Evolutionary conservation across 2,888 invertebrate species (phyloP).

Genomic region (Aporophyla lueneburgensis): DNA sequence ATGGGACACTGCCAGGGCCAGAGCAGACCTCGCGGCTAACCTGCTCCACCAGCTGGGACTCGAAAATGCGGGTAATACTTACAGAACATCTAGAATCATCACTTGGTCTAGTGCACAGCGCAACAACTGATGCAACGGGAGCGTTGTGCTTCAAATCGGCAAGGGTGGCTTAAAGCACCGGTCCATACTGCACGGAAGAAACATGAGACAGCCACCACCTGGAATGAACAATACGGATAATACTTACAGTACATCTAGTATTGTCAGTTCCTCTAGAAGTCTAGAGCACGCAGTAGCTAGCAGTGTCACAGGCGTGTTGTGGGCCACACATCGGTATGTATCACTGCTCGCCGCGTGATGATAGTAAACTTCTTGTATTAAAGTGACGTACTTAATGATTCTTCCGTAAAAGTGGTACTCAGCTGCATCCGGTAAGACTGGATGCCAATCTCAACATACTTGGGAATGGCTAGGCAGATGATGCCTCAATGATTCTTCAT

Average conservation of each 20-base stretch:
- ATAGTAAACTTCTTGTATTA: slow-evolving; percentile 73
- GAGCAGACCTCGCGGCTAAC: slow-evolving; percentile 95
- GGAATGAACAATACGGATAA: slow-evolving; percentile 91
- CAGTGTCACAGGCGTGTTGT: slow-evolving; percentile 91
- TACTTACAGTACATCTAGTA: slow-evolving; percentile 69
- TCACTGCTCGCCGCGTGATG: slow-evolving; percentile 93
- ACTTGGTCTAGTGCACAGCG: slow-evolving; percentile 94
- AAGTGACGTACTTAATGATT: too few species aligned
- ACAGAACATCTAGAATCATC: slow-evolving; percentile 90
- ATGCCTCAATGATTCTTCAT: too few species aligned
- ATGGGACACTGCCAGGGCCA: slow-evolving; percentile 94
- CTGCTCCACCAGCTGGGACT: slow-evolving; percentile 94
- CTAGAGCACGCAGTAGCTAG: slow-evolving; percentile 91
- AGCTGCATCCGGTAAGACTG: too few species aligned
- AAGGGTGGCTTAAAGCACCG: slow-evolving; percentile 93
- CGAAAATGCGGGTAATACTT: slow-evolving; percentile 81
- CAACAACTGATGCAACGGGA: slow-evolving; percentile 93
- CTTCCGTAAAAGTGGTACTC: too few species aligned
- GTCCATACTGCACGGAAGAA: slow-evolving; percentile 94
- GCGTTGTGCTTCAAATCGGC: slow-evolving; percentile 93
- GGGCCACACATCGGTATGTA: slow-evolving; percentile 73
- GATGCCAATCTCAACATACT: too few species aligned
- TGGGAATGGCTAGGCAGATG: too few species aligned
- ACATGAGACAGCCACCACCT: slow-evolving; percentile 94
- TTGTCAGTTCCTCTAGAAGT: slow-evolving; percentile 71